Evolutionary conservation across 1,140 invertebrate genomes (phyloP).

Genomic region (Condylostylus longicornis): DNA sequence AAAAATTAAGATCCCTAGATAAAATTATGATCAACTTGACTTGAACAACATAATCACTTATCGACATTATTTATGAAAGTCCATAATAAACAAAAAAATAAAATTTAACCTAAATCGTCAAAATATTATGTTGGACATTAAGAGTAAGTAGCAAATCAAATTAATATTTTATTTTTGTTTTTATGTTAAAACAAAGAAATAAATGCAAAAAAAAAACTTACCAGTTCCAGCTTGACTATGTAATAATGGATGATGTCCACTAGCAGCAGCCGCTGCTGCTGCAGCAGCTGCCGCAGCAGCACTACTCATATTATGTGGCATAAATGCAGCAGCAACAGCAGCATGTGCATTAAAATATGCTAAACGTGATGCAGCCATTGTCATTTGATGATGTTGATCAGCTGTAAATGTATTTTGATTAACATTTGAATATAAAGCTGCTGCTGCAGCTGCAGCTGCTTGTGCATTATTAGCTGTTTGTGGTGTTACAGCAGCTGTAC

Average conservation of each 20-base stretch:
- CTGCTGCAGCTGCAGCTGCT: constrained; percentile 10
- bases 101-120: too few species aligned
- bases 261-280: constrained; percentile 23
- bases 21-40: too few species aligned
- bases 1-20: too few species aligned
- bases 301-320: constrained; percentile 42
- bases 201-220: constrained; percentile 2
- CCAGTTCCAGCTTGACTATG: constrained; percentile 6
- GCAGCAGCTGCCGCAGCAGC: constrained; percentile 27
- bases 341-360: constrained; percentile 78
- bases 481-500: constrained; percentile 46
- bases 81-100: too few species aligned
- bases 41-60: too few species aligned
- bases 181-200: neutral
- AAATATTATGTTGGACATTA: too few species aligned
- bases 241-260: constrained; percentile 14
- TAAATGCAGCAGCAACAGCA: constrained; percentile 71
- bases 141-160: too few species aligned
- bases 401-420: constrained; percentile 22
- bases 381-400: constrained; percentile 40
- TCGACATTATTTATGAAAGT: too few species aligned
- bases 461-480: neutral
- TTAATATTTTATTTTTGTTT: neutral
- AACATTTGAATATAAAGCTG: constrained; percentile 12
- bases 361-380: constrained; percentile 56